phyloP scores from a whole-genome alignment of 64 coral and sea anemone species.

The Anthopleura sola region DNA sequence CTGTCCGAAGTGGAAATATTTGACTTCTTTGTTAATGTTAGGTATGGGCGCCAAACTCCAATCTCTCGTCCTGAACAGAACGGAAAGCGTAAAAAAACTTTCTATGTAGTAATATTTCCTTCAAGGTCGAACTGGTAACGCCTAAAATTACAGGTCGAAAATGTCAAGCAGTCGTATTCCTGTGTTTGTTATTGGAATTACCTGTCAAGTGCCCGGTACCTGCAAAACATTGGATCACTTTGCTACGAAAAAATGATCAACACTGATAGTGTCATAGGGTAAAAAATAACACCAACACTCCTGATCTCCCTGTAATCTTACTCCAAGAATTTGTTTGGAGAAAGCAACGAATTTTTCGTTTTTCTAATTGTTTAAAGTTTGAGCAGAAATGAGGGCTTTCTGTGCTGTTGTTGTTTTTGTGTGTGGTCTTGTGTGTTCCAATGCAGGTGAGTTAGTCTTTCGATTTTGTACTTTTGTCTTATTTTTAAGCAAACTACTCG shows the following conservation, averaged over 20 bases:
- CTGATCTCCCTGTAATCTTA: neutral
- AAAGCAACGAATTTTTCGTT: neutral
- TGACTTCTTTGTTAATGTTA: too few relatives aligned
- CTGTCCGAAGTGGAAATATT: too few relatives aligned
- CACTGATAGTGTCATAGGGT: conserved; percentile 5
- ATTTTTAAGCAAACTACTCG: conserved; percentile 6
- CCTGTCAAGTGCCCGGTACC: neutral
- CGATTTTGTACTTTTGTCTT: neutral
- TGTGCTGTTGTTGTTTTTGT: neutral
- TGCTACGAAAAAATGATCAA: neutral
- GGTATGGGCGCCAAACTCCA: too few relatives aligned
- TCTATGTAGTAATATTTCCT: neutral
- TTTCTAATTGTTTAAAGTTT: neutral
- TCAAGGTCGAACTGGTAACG: neutral
- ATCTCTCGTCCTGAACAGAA: too few relatives aligned
- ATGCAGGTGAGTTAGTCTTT: neutral
- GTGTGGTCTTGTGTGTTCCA: neutral
- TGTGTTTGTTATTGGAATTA: neutral
- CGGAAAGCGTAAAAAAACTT: neutral
- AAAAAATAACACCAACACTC: neutral
- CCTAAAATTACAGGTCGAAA: neutral
- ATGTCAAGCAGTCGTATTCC: neutral
- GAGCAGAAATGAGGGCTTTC: neutral
- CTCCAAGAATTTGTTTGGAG: neutral
- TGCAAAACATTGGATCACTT: neutral